Conservation (phyloP, 2,113 vertebrate species). For the Phoenicopterus ruber region DNA sequence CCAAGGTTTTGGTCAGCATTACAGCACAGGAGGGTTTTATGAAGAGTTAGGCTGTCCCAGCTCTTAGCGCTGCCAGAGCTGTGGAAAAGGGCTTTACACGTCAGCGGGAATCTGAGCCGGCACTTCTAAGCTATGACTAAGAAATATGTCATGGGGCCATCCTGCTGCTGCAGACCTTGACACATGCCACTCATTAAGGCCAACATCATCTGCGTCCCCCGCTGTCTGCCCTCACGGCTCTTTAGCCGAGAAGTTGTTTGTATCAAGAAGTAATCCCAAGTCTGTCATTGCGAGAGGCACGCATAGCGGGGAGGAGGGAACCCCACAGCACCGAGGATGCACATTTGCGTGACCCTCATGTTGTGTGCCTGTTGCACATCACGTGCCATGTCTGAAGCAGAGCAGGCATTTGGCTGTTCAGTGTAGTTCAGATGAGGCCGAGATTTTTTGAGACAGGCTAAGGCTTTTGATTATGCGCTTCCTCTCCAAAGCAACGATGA, state of each 20-base stretch:
- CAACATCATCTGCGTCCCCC: neutral
- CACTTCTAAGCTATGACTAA: neutral
- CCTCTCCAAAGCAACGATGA: fast-evolving
- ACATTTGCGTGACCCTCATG: neutral
- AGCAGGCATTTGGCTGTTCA: neutral
- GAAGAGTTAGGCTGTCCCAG: neutral
- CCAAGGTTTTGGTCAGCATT: neutral
- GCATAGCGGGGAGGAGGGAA: fast-evolving
- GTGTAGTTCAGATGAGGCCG: neutral
- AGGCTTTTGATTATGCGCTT: neutral
- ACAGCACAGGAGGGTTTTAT: neutral
- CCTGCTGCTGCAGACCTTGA: neutral
- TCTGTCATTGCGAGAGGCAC: neutral
- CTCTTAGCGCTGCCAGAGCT: neutral
- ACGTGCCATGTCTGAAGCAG: fast-evolving
- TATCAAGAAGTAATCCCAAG: neutral
- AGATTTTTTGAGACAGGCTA: neutral
- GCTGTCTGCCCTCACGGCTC: neutral
- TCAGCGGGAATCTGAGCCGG: neutral
- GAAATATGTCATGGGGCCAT: conserved; percentile 36
- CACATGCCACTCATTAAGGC: fast-evolving
- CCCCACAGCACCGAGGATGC: neutral
- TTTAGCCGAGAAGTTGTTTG: neutral
- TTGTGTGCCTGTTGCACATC: too few species aligned
- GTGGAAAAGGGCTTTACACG: neutral